A percentile compares a stretch with the other conserved stretches of the same genome.
Conservation (phyloP, 2,888 invertebrate genomes). For the Diogma glabrata region DNA sequence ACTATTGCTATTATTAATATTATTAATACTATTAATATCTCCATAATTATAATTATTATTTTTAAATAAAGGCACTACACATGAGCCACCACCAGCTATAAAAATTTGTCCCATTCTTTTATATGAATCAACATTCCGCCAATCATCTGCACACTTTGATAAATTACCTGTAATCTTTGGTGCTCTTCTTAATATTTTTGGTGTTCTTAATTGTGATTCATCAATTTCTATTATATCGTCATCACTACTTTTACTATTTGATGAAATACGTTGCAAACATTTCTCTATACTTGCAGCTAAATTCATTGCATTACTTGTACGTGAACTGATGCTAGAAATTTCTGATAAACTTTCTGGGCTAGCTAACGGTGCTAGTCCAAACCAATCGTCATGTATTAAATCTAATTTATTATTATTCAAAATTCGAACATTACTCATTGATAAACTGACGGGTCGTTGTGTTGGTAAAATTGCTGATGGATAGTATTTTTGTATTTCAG, state of each 20-base stretch:
- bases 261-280: slow-evolving; percentile 29
- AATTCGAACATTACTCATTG: slow-evolving; percentile 28
- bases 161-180: slow-evolving; percentile 53
- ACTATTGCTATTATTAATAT: slow-evolving; percentile 28
- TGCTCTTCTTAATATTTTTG: slow-evolving; percentile 49
- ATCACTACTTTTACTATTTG: slow-evolving; percentile 24
- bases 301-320: slow-evolving; percentile 46
- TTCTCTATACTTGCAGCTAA: slow-evolving; percentile 33
- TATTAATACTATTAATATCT: slow-evolving; percentile 27
- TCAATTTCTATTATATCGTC: slow-evolving; percentile 29
- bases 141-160: slow-evolving; percentile 53
- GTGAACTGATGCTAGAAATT: slow-evolving; percentile 63
- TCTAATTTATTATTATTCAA: slow-evolving; percentile 33
- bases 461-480: too few relatives aligned
- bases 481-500: too few relatives aligned
- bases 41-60: slow-evolving; percentile 25
- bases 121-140: slow-evolving; percentile 43
- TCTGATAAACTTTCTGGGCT: slow-evolving; percentile 74
- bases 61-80: slow-evolving; percentile 23
- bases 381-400: slow-evolving; percentile 51
- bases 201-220: slow-evolving; percentile 40
- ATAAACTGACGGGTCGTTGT: slow-evolving; percentile 14
- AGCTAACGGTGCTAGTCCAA: slow-evolving; percentile 63
- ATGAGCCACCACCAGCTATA: slow-evolving; percentile 31
- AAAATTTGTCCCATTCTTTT: slow-evolving; percentile 42